Conservation (phyloP, 2,797 vertebrate genomes). For the Pseudochirops corinnae region DNA sequence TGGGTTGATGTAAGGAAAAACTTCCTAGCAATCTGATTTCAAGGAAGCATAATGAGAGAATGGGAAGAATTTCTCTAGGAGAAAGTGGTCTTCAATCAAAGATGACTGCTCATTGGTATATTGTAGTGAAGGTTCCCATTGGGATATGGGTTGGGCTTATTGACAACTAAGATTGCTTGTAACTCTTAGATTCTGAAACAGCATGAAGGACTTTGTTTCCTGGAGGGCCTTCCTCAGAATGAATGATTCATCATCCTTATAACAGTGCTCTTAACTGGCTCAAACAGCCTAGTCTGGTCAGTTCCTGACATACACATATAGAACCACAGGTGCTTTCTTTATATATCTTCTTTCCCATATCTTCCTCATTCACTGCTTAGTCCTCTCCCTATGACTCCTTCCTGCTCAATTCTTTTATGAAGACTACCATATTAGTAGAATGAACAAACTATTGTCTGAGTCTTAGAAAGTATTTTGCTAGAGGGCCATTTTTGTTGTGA, state of each 20-base stretch:
- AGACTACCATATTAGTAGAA: neutral
- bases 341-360: neutral
- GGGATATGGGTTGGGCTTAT: neutral
- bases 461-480: neutral
- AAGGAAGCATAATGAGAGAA: neutral
- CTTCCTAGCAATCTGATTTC: neutral
- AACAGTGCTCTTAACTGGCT: neutral
- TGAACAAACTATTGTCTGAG: neutral
- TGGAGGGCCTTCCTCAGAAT: neutral
- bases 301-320: neutral
- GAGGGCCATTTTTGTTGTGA: neutral
- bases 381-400: neutral
- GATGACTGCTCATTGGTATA: neutral
- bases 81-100: neutral
- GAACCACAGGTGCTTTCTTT: neutral
- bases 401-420: neutral
- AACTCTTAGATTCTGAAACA: neutral
- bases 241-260: neutral
- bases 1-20: neutral
- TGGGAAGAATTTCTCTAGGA: neutral
- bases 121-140: neutral
- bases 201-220: neutral
- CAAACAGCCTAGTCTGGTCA: neutral
- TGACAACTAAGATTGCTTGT: neutral
- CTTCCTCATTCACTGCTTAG: neutral